phyloP scores from a whole-genome alignment of 2,888 invertebrate genomes.

The Aromia moschata region DNA sequence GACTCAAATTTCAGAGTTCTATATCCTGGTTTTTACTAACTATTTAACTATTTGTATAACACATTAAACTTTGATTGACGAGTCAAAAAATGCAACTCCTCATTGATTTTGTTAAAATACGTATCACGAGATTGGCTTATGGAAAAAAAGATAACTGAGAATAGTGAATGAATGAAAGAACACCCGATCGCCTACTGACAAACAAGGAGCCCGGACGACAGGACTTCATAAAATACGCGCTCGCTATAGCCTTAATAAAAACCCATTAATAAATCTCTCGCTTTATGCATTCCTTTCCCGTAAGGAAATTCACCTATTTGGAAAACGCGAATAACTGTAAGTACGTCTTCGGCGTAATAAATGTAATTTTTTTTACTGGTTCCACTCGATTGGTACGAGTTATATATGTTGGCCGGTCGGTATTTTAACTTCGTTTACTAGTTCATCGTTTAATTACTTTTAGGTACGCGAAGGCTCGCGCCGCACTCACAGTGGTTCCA shows the following conservation, averaged over 20 bases:
- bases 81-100: no score
- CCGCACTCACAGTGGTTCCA: no score
- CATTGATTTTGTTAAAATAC: no score
- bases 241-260: conserved; percentile 9
- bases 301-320: conserved; percentile 25
- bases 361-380: conserved; percentile 38
- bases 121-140: no score
- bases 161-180: conserved; percentile 12
- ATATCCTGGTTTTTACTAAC: no score
- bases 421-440: conserved; percentile 45
- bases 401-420: conserved; percentile 38
- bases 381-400: conserved; percentile 34
- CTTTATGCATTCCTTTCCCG: conserved; percentile 1
- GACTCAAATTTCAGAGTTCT: no score
- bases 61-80: no score
- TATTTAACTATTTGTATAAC: no score
- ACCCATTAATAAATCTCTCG: conserved; percentile 23
- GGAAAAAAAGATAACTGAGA: no score
- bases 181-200: conserved; percentile 6
- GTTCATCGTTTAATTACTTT: conserved; percentile 45
- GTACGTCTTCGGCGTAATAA: conserved; percentile 30
- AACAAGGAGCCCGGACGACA: conserved; percentile 22
- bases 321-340: conserved; percentile 26
- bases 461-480: conserved; percentile 43
- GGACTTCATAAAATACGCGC: conserved; percentile 17